A percentile compares a stretch with the other conserved stretches of the same genome.
Evolutionary conservation across 2,888 invertebrate genomes (phyloP).

Genomic region (Epinotia demarniana): DNA sequence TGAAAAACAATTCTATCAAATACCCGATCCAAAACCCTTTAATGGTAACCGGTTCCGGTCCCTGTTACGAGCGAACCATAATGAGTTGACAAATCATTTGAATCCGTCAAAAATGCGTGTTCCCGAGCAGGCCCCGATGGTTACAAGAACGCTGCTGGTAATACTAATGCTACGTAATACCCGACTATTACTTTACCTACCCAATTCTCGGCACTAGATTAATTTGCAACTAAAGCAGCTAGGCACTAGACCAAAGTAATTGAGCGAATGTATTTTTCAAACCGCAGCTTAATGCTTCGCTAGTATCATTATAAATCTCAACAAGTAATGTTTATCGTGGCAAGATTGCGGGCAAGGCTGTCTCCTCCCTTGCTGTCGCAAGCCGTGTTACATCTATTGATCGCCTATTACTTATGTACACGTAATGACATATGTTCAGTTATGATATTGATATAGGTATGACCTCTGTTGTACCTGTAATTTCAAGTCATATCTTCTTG

Average conservation of each 20-base stretch:
- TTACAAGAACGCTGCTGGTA: background rate
- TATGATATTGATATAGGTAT: constrained; percentile 44
- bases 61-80: background rate
- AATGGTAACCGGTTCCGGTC: too few species aligned
- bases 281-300: constrained; percentile 40
- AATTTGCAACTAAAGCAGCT: constrained; percentile 33
- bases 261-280: constrained; percentile 42
- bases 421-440: constrained; percentile 44
- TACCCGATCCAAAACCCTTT: too few species aligned
- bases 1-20: too few species aligned
- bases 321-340: constrained; percentile 61
- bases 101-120: background rate
- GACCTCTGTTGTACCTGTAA: constrained; percentile 41
- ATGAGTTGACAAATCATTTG: background rate
- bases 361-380: constrained; percentile 60
- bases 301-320: constrained; percentile 63
- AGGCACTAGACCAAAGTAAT: constrained; percentile 29
- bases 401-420: constrained; percentile 36
- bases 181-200: constrained; percentile 2
- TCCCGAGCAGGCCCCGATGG: background rate
- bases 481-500: constrained; percentile 35
- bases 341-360: constrained; percentile 70
- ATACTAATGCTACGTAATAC: constrained; percentile 6
- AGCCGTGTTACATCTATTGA: constrained; percentile 44
- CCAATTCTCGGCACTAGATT: constrained; percentile 12